A percentile compares a stretch with the other conserved stretches of the same genome.
phyloP scores from a whole-genome alignment of 2,113 vertebrate genomes.

The Apteryx mantelli region DNA sequence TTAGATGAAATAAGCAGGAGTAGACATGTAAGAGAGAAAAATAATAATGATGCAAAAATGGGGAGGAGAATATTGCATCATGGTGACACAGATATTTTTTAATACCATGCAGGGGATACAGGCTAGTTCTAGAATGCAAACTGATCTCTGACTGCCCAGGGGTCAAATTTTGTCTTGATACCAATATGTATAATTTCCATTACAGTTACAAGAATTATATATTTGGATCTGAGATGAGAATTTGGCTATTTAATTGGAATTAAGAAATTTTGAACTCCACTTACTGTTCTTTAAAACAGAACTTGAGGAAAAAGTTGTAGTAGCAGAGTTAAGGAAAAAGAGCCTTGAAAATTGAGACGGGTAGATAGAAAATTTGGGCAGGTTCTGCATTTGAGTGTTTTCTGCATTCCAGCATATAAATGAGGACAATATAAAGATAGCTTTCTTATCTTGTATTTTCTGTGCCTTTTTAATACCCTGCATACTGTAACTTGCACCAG shows the following conservation, averaged over 20 bases:
- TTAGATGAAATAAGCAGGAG: neutral
- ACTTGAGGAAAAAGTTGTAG: neutral
- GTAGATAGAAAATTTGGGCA: neutral
- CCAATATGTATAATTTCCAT: neutral
- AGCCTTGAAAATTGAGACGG: neutral
- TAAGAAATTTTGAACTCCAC: neutral
- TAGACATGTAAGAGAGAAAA: neutral
- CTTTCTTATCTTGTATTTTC: neutral
- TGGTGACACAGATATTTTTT: neutral
- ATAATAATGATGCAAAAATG: neutral
- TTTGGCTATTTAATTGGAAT: neutral
- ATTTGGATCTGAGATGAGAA: neutral
- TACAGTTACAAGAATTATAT: neutral
- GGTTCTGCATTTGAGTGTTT: neutral
- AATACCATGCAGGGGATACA: neutral
- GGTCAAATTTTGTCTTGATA: neutral
- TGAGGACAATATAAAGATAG: neutral
- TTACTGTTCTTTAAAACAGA: neutral
- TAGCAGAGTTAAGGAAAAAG: neutral
- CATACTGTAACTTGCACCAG: neutral
- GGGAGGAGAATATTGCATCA: fast-evolving
- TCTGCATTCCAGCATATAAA: neutral
- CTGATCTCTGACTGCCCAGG: neutral
- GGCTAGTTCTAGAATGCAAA: neutral
- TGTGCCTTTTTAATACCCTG: neutral